A percentile compares a stretch with the other conserved stretches of the same genome.
These are phyloP conservation scores for Laspeyria flexula DNA, from an alignment of 2,888 invertebrate species.

Conservation along the genomic window DNA sequence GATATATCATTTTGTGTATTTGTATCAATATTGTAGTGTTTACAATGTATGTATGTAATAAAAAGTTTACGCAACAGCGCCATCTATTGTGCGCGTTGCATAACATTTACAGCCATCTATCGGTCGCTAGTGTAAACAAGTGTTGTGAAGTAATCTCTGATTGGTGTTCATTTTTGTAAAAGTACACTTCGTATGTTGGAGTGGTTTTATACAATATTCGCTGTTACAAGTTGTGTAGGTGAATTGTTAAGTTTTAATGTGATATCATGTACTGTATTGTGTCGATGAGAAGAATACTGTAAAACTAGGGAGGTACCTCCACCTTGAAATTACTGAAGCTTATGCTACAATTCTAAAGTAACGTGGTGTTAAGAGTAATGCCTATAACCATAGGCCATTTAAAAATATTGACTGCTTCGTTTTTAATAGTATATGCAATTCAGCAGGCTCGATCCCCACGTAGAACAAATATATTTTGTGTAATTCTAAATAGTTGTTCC, in stretches of 20 bases:
- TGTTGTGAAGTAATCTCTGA: constrained; percentile 42
- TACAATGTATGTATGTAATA: neutral
- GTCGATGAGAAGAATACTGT: neutral
- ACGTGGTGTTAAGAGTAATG: no score
- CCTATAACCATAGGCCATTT: no score
- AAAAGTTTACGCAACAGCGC: constrained; percentile 15
- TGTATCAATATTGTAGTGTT: constrained; percentile 6
- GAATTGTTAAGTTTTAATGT: constrained; percentile 48
- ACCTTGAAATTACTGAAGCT: no score
- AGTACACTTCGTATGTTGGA: constrained; percentile 45
- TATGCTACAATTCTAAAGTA: no score
- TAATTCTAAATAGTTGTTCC: no score
- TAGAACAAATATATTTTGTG: no score
- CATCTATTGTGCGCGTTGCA: constrained; percentile 23
- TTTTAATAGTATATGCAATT: no score
- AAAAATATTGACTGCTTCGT: no score
- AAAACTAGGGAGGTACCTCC: neutral
- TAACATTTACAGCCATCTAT: constrained; percentile 1
- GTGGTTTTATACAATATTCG: constrained; percentile 41
- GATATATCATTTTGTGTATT: constrained; percentile 29
- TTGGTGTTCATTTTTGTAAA: constrained; percentile 60
- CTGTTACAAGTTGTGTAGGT: constrained; percentile 39
- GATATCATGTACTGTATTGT: constrained; percentile 22
- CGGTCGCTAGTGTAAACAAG: constrained; percentile 19
- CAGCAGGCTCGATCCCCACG: no score